Conservation (phyloP, 2,797 vertebrate species). For the Poecilia picta region DNA sequence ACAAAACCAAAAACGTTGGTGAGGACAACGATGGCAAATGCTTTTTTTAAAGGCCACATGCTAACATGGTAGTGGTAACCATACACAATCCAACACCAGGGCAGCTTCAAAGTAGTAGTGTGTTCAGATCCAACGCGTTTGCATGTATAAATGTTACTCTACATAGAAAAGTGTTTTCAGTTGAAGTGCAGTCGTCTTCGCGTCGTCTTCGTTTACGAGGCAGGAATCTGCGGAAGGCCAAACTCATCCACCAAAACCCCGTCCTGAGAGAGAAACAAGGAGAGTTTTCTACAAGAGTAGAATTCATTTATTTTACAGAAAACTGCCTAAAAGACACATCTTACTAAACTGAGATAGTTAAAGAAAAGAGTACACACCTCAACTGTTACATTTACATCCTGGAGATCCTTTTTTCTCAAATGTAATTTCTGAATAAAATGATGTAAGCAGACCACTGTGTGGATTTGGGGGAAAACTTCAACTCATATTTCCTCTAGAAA, state of each 20-base stretch:
- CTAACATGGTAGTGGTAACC: constrained; percentile 70
- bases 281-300: neutral
- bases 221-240: constrained; percentile 96
- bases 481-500: too few relatives aligned
- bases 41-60: constrained; percentile 59
- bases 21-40: neutral
- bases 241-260: constrained; percentile 98
- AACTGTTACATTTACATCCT: neutral
- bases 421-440: neutral
- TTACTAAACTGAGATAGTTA: neutral
- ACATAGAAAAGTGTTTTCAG: constrained; percentile 76
- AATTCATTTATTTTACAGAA: neutral
- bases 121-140: constrained; percentile 71
- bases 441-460: neutral
- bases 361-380: too few relatives aligned
- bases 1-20: constrained; percentile 18
- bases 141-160: constrained; percentile 80
- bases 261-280: constrained; percentile 80
- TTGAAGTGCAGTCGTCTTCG: constrained; percentile 64
- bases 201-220: constrained; percentile 82
- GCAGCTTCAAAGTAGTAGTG: constrained; percentile 51
- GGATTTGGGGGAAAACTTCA: neutral
- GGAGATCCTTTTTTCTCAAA: neutral
- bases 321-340: neutral
- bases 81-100: constrained; percentile 55